Conservation (phyloP, 2,888 invertebrate species). For the Galeopsomyia nigrocyanea region DNA sequence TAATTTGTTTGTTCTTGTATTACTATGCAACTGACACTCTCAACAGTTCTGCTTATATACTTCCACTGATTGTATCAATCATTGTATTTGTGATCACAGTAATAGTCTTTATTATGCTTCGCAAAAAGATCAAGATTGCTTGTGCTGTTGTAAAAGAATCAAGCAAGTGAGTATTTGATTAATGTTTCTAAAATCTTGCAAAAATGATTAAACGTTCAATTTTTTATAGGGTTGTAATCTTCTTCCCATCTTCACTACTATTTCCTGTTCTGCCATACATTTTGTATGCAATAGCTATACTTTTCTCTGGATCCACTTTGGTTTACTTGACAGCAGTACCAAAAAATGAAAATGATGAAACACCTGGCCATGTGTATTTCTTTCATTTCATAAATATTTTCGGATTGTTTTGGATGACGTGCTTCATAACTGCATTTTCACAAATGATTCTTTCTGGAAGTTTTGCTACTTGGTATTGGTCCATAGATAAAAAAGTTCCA, state of each 20-base stretch:
- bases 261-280: slow-evolving; percentile 94
- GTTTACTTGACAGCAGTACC: too few relatives aligned
- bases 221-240: slow-evolving; percentile 82
- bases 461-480: slow-evolving; percentile 85
- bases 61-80: slow-evolving; percentile 68
- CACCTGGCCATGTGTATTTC: slow-evolving; percentile 51
- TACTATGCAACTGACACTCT: too few relatives aligned
- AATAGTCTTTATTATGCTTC: slow-evolving; percentile 83
- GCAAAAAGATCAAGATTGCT: slow-evolving; percentile 88
- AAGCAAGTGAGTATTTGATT: slow-evolving; percentile 85
- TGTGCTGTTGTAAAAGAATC: slow-evolving; percentile 94
- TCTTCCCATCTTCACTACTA: slow-evolving; percentile 85
- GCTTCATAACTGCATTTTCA: slow-evolving; percentile 88
- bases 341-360: too few relatives aligned
- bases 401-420: slow-evolving; percentile 90
- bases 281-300: slow-evolving; percentile 77
- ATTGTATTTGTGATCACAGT: slow-evolving; percentile 77
- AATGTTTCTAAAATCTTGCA: too few relatives aligned
- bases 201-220: not conserved
- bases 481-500: slow-evolving; percentile 84
- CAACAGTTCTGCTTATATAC: too few relatives aligned
- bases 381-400: slow-evolving; percentile 79
- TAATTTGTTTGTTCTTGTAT: slow-evolving; percentile 67
- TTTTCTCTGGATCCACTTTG: not conserved
- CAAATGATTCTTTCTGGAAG: slow-evolving; percentile 92